Percentiles rank a stretch among this genome's conserved stretches.
Evolutionary conservation across 2,888 invertebrate genomes (phyloP).

Genomic region (Macrosoma leucophasiata): DNA sequence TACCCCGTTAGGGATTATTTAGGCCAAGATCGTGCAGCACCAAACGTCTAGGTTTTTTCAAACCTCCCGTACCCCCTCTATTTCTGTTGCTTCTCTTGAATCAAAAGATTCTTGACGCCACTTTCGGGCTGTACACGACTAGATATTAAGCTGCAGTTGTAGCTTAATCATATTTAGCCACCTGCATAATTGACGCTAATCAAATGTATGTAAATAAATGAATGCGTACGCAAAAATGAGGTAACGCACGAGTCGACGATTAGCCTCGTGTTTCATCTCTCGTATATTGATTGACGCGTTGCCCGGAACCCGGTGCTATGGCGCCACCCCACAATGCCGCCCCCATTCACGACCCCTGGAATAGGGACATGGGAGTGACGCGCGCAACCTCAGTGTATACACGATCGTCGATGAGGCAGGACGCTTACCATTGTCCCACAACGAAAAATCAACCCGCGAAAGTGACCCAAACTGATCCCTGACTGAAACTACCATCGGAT

Average conservation of each 20-base stretch:
- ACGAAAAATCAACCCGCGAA: conserved; percentile 40
- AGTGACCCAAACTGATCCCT: conserved; percentile 36
- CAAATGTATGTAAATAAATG: too few species aligned
- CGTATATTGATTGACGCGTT: conserved; percentile 72
- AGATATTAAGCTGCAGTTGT: too few species aligned
- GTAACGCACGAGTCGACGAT: conserved; percentile 34
- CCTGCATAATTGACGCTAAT: too few species aligned
- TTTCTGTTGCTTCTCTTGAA: too few species aligned
- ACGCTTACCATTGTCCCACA: conserved; percentile 39
- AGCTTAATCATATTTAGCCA: too few species aligned
- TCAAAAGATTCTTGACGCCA: too few species aligned
- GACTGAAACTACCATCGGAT: conserved; percentile 34
- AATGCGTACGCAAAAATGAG: conserved; percentile 8
- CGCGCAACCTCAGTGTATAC: conserved; percentile 67
- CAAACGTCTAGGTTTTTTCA: too few species aligned
- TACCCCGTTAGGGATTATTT: too few species aligned
- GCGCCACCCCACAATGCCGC: conserved; percentile 67
- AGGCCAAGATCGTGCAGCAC: too few species aligned
- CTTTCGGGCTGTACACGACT: too few species aligned
- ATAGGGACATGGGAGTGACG: conserved; percentile 71
- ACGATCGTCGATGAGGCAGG: conserved; percentile 45
- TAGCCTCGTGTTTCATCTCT: conserved; percentile 56
- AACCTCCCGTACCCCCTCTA: too few species aligned
- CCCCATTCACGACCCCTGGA: conserved; percentile 69
- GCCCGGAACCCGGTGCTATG: conserved; percentile 57